phyloP scores from a whole-genome alignment of 2,797 vertebrate genomes.

The Esox masquinongy region DNA sequence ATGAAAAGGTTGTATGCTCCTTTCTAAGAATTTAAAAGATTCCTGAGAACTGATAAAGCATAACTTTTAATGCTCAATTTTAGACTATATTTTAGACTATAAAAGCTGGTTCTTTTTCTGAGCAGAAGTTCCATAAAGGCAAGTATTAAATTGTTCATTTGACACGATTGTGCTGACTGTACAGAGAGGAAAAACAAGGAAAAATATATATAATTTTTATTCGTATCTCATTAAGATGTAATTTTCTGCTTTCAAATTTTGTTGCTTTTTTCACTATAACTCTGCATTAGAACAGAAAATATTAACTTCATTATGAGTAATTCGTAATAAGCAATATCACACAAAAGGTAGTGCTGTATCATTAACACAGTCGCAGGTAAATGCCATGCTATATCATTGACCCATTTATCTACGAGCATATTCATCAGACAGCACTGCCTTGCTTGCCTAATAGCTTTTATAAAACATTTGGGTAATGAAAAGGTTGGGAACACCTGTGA shows the following conservation, averaged over 20 bases:
- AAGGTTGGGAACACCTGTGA: too few species aligned
- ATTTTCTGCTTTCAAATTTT: background rate
- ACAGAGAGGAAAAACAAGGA: conserved; percentile 2
- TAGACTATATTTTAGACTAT: conserved; percentile 44
- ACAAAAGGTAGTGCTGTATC: too few species aligned
- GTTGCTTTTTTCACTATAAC: background rate
- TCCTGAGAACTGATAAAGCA: conserved; percentile 45
- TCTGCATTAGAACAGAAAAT: background rate
- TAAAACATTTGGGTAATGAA: too few species aligned
- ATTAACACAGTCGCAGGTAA: too few species aligned
- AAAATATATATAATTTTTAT: conserved; percentile 24
- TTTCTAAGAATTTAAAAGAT: conserved; percentile 23
- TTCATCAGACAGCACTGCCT: too few species aligned
- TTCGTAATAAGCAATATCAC: background rate
- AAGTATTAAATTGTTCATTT: conserved; percentile 39
- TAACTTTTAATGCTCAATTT: conserved; percentile 41
- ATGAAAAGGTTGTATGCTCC: background rate
- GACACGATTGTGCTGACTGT: conserved; percentile 46
- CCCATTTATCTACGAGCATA: too few species aligned
- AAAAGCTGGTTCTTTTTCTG: conserved; percentile 41
- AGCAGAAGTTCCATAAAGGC: conserved; percentile 41
- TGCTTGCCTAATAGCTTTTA: too few species aligned
- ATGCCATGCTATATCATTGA: too few species aligned
- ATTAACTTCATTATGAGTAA: background rate
- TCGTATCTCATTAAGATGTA: background rate